A percentile compares a stretch with the other conserved stretches of the same genome.
phyloP scores from a whole-genome alignment of 1,140 invertebrate species.

The Drosophila pachea region DNA sequence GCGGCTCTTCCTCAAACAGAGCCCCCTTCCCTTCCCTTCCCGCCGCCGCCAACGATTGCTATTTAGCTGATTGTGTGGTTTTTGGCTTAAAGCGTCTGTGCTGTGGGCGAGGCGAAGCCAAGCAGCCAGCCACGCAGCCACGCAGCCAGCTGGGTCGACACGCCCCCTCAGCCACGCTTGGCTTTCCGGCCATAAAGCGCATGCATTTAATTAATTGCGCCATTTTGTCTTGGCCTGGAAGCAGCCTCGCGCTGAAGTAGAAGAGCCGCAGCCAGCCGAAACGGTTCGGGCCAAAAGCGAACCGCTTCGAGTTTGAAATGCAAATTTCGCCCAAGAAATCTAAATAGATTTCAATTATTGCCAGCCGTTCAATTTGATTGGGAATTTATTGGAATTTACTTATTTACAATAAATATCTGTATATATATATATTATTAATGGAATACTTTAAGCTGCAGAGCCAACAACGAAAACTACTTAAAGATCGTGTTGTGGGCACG shows the following conservation, averaged over 20 bases:
- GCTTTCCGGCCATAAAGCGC: constrained; percentile 52
- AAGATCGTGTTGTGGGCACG: background rate
- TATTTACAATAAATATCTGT: too few species aligned
- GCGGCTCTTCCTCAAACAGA: constrained; percentile 37
- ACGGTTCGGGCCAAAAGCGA: background rate
- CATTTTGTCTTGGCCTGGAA: constrained; percentile 59
- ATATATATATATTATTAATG: too few species aligned
- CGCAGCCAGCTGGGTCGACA: background rate
- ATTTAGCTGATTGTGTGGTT: constrained; percentile 71
- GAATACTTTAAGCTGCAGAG: too few species aligned
- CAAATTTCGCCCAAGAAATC: constrained; percentile 4
- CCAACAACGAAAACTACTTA: background rate
- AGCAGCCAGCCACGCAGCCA: background rate
- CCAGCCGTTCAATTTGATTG: background rate
- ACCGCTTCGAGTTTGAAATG: constrained; percentile 1
- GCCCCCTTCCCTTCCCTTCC: background rate
- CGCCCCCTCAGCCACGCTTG: background rate
- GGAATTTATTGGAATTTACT: too few species aligned
- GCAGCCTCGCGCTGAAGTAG: constrained; percentile 14
- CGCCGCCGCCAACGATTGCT: constrained; percentile 45
- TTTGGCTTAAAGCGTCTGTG: constrained; percentile 57
- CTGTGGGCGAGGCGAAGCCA: background rate
- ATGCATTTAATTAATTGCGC: constrained; percentile 66
- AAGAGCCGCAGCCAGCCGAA: background rate
- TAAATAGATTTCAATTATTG: constrained; percentile 2